Conservation (phyloP, 2,888 invertebrate species). For the Melanargia galathea region DNA sequence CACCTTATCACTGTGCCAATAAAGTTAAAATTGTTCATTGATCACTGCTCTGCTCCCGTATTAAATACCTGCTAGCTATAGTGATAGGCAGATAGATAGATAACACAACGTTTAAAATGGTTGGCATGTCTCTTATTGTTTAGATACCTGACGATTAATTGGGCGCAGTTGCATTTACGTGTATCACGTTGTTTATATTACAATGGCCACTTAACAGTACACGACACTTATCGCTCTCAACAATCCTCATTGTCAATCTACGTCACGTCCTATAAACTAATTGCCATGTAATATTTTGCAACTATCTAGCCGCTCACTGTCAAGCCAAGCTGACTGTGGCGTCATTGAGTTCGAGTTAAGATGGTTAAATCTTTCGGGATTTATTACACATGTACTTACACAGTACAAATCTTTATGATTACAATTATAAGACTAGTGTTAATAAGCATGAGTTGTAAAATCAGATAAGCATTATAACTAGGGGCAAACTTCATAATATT, state of each 20-base stretch:
- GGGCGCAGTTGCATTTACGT: slow-evolving; percentile 45
- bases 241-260: slow-evolving; percentile 49
- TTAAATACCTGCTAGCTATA: no score
- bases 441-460: slow-evolving; percentile 2
- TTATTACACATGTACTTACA: background rate
- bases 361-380: background rate
- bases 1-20: no score
- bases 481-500: background rate
- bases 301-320: slow-evolving; percentile 37
- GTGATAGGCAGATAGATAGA: no score
- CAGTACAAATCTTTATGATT: background rate
- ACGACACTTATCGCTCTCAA: slow-evolving; percentile 45
- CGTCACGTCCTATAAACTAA: slow-evolving; percentile 57
- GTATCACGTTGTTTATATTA: slow-evolving; percentile 47
- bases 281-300: slow-evolving; percentile 60
- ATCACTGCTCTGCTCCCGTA: no score
- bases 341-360: background rate
- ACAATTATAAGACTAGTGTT: background rate
- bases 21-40: no score
- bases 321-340: background rate
- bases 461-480: background rate
- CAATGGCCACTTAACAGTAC: slow-evolving; percentile 46
- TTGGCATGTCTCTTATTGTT: slow-evolving; percentile 36
- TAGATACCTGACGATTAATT: slow-evolving; percentile 49
- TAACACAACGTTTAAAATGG: slow-evolving; percentile 16